phyloP scores from a whole-genome alignment of 1,140 invertebrate genomes.

The Thrips palmi region DNA sequence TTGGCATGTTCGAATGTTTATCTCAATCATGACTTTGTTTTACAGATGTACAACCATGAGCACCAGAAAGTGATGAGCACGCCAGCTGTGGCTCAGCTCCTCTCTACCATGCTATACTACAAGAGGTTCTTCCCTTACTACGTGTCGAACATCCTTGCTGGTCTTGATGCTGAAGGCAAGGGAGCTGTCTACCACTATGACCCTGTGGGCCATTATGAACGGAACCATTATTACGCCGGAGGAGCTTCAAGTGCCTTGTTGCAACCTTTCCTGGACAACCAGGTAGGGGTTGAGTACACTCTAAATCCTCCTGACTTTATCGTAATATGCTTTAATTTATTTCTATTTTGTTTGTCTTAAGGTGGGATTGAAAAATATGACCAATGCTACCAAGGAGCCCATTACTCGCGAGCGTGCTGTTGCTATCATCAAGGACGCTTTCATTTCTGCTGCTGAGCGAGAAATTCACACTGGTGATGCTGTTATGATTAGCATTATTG shows the following conservation, averaged over 20 bases:
- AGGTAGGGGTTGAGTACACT: constrained; percentile 25
- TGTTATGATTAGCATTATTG: constrained; percentile 76
- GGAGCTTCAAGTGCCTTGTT: constrained; percentile 66
- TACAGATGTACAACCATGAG: constrained; percentile 85
- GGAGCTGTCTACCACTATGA: constrained; percentile 92
- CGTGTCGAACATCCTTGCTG: constrained; percentile 85
- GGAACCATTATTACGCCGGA: constrained; percentile 55
- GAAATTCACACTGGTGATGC: constrained; percentile 95
- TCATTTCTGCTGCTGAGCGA: constrained; percentile 90
- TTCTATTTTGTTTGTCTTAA: constrained; percentile 22
- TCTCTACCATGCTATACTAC: constrained; percentile 91
- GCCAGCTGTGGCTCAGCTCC: constrained; percentile 80
- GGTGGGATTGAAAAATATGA: constrained; percentile 76
- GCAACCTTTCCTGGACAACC: constrained; percentile 76
- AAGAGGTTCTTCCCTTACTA: constrained; percentile 99
- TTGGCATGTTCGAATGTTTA: no score
- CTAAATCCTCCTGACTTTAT: neutral
- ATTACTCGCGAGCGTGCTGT: constrained; percentile 65
- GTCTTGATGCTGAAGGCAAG: constrained; percentile 70
- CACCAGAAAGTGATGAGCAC: constrained; percentile 89
- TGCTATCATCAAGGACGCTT: constrained; percentile 79
- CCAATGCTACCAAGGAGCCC: constrained; percentile 32
- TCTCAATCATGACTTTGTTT: constrained; percentile 14
- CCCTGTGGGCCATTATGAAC: constrained; percentile 86
- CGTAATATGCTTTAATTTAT: neutral